Base-by-base conservation (phyloP, 2,888 invertebrate genomes). In the Cryptus viduatorius region DNA sequence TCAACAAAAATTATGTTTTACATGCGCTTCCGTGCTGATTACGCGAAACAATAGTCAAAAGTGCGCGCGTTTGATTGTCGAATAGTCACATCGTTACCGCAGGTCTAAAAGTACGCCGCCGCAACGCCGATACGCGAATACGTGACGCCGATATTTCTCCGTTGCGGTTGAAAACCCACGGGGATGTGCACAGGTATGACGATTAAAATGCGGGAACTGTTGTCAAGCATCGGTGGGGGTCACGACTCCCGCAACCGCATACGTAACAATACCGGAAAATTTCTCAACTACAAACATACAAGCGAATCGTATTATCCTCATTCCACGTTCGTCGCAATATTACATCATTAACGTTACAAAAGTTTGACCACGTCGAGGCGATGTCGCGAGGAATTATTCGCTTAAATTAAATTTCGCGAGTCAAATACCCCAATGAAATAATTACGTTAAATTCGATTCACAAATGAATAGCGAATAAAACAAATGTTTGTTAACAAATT, bases 191-290 rank as follows among this genome's bases (percentile, higher is more conserved):
- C 31, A 65, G 37, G 44, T 56, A 24, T 16, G 31, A 31, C 31
- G 65, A 80, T 73, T 80, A 19, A 73, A 79, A 73, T 67, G 46
- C 56, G 31, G 37, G 56, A 67, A 44, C 16, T 16, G 71, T 71
- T 7, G 56, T 19, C 71, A 42, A 42, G 29, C 10, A 37, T 53
- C 53, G 37, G 37, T 56, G 10, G 37, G 67, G 31, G 50, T 31
- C 37, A 37, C 53, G 31, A 69, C 53, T 16, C 69, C 24, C 16
- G 24, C 31, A 31, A 29, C 29, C 31, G 53, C 50, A 69, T 69
- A 37, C 42, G 12, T 37, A 14, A 31, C 69, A 53, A 50, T 37
- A 50, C 69, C 50, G 16, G 48, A 12, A 29, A 53, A 69, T 50
- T 53, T 44, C 50, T 4, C 31, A 46, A 29, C 31, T 50, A 14